Conservation (phyloP, 2,888 invertebrate genomes). For the Dryococelus australis region DNA sequence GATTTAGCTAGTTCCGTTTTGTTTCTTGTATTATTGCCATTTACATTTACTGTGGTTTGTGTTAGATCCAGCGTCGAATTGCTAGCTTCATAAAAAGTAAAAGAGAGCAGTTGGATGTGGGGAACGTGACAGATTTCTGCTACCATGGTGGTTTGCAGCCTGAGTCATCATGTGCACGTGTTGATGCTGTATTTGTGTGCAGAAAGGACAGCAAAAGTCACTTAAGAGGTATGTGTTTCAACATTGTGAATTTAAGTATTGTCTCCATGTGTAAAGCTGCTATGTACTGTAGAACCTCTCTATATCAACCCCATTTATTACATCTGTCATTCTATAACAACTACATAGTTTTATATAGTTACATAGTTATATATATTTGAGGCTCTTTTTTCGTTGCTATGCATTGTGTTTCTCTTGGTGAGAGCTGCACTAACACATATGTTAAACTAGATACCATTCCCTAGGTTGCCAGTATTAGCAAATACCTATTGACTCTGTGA, state of each 20-base stretch:
- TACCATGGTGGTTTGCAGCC: conserved; percentile 49
- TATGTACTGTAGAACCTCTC: too few relatives aligned
- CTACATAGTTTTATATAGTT: too few relatives aligned
- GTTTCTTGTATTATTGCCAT: too few relatives aligned
- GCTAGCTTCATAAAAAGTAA: conserved; percentile 78
- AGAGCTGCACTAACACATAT: too few relatives aligned
- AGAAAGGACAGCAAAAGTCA: conserved; percentile 80
- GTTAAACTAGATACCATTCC: too few relatives aligned
- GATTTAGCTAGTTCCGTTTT: too few relatives aligned
- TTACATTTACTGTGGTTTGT: not conserved
- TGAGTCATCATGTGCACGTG: conserved; percentile 75
- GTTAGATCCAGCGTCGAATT: conserved; percentile 67
- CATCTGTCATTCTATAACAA: not conserved
- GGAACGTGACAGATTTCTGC: conserved; percentile 80
- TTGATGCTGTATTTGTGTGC: conserved; percentile 74
- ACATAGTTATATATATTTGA: not conserved
- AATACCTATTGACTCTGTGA: too few relatives aligned
- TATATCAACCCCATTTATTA: not conserved
- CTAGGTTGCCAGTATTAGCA: too few relatives aligned
- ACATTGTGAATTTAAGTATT: conserved; percentile 9
- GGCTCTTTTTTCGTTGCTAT: not conserved
- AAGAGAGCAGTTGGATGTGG: conserved; percentile 74
- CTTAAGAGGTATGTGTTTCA: conserved; percentile 70
- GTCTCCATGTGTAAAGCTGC: too few relatives aligned
- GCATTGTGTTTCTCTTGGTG: too few relatives aligned